These are phyloP conservation scores for Falco naumanni DNA, from an alignment of 2,797 vertebrate species.

Conservation along the genomic window DNA sequence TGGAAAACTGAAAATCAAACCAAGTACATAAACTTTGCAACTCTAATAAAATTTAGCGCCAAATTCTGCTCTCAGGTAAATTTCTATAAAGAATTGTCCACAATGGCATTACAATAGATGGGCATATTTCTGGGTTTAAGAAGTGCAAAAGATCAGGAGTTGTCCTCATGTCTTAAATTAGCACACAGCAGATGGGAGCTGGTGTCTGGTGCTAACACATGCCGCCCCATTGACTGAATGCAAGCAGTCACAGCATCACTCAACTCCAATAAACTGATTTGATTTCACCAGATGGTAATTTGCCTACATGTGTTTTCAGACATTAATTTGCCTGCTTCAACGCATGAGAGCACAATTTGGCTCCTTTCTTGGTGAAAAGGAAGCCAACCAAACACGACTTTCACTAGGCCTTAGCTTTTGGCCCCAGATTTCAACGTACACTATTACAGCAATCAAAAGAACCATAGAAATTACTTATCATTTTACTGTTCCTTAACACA, in stretches of 20 bases:
- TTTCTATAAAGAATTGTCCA: neutral
- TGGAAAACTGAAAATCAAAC: constrained; percentile 43
- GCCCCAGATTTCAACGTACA: constrained; percentile 42
- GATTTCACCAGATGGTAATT: neutral
- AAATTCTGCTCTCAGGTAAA: constrained; percentile 61
- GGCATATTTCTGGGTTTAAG: neutral
- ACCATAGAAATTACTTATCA: constrained; percentile 44
- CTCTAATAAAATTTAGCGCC: neutral
- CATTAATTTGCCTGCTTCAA: neutral
- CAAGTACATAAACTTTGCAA: constrained; percentile 38
- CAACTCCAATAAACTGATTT: neutral
- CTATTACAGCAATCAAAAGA: constrained; percentile 51
- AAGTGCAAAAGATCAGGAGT: neutral
- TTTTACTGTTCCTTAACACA: constrained; percentile 50
- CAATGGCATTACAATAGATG: neutral
- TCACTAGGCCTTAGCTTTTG: constrained; percentile 16
- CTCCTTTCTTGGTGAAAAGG: constrained; percentile 4
- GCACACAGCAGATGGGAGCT: neutral
- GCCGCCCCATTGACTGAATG: fast-evolving
- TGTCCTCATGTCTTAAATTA: neutral
- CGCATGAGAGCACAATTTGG: constrained; percentile 63
- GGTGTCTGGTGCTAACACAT: neutral
- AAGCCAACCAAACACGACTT: constrained; percentile 39
- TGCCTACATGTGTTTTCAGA: neutral
- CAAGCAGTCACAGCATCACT: neutral